Evolutionary conservation across 2,113 vertebrate species (phyloP).

Genomic region (Sturnus vulgaris): DNA sequence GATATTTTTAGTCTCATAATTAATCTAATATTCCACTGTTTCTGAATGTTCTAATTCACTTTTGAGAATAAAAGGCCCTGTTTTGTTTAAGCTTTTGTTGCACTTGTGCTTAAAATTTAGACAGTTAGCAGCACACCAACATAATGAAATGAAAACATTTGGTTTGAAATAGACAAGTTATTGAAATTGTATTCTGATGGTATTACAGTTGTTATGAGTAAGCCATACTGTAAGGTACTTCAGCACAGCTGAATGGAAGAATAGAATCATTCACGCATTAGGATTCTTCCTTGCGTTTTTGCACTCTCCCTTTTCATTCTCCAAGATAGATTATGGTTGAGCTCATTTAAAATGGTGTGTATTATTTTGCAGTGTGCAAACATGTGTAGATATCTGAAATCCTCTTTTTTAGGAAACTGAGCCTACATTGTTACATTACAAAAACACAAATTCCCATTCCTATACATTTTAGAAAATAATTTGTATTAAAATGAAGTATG

Average conservation of each 20-base stretch:
- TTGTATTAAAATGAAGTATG: not conserved
- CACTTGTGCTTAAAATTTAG: slow-evolving; percentile 37
- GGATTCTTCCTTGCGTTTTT: slow-evolving; percentile 3
- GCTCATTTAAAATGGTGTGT: not conserved
- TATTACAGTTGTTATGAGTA: not conserved
- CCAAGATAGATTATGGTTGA: not conserved
- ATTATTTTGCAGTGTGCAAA: not conserved
- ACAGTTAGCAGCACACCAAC: not conserved
- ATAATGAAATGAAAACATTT: not conserved
- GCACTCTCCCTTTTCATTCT: not conserved
- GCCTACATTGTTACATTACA: not conserved
- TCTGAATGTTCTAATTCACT: slow-evolving; percentile 54
- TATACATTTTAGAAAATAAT: not conserved
- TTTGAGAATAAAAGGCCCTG: not conserved
- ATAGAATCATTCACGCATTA: not conserved
- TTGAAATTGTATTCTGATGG: slow-evolving; percentile 5
- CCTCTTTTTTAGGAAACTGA: not conserved
- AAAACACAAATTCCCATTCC: not conserved
- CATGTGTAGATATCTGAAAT: not conserved
- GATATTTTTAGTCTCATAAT: not conserved
- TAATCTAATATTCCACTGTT: slow-evolving; percentile 50
- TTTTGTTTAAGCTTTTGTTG: slow-evolving; percentile 33
- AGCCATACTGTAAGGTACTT: not conserved
- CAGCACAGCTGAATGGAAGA: not conserved
- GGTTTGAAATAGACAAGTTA: slow-evolving; percentile 34